phyloP scores from a whole-genome alignment of 2,888 invertebrate species.

The Cancer borealis region DNA sequence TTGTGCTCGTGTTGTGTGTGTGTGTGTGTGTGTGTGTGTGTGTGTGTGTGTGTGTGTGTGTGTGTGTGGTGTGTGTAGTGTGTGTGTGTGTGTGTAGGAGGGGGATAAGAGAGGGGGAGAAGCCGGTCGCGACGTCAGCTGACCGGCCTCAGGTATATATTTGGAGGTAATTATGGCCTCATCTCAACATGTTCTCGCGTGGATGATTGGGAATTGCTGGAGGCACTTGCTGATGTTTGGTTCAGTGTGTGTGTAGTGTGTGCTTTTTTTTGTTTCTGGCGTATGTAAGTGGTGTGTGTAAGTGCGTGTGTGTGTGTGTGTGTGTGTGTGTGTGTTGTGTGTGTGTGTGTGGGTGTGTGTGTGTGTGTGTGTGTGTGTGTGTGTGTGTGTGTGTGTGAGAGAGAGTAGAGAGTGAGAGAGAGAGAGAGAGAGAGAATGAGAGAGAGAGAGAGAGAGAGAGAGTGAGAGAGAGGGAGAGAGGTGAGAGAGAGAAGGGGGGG shows the following conservation, averaged over 20 bases:
- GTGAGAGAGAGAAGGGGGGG: not conserved
- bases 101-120: not conserved
- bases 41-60: conserved; percentile 50
- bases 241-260: conserved; percentile 29
- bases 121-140: not conserved
- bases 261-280: conserved; percentile 28
- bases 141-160: not conserved
- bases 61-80: not conserved
- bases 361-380: not conserved
- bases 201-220: not conserved
- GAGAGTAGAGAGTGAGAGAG: not conserved
- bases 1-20: conserved; percentile 29
- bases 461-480: conserved; percentile 21
- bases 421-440: not conserved
- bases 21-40: not conserved
- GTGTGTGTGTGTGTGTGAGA: not conserved
- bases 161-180: not conserved
- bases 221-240: conserved; percentile 45
- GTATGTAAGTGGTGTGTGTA: not conserved
- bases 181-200: conserved; percentile 6
- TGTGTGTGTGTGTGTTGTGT: not conserved
- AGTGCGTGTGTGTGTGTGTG: not conserved
- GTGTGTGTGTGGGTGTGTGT: not conserved
- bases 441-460: conserved; percentile 23
- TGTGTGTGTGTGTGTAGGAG: not conserved